phyloP scores from a whole-genome alignment of 2,113 vertebrate genomes.

The Origma solitaria region DNA sequence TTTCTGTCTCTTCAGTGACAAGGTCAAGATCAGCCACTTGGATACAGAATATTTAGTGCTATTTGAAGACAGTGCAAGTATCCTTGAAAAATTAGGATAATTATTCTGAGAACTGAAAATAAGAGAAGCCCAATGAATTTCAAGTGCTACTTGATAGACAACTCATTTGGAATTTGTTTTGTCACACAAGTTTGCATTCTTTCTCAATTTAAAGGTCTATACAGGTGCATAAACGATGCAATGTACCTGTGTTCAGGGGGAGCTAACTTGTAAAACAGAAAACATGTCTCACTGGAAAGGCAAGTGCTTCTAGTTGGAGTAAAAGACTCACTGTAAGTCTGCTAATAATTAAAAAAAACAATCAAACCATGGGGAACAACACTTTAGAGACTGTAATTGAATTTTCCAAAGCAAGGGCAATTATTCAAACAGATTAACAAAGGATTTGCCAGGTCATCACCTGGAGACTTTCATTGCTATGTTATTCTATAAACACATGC shows the following conservation, averaged over 20 bases:
- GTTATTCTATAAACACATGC: background rate
- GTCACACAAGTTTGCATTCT: background rate
- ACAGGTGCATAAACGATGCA: background rate
- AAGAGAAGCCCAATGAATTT: background rate
- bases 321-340: background rate
- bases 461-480: background rate
- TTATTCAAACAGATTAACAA: background rate
- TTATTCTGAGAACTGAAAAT: background rate
- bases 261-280: background rate
- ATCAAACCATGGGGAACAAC: background rate
- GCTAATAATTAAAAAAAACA: background rate
- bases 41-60: background rate
- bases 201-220: background rate
- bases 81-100: background rate
- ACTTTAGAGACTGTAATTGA: background rate
- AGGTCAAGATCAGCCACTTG: background rate
- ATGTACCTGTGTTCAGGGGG: background rate
- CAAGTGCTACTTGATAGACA: background rate
- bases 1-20: background rate
- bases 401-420: background rate
- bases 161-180: background rate
- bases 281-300: background rate
- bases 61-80: background rate
- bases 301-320: background rate
- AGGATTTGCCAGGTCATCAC: background rate